These are phyloP conservation scores for Cephalotes varians DNA, from an alignment of 2,888 invertebrate genomes.

Conservation along the genomic window DNA sequence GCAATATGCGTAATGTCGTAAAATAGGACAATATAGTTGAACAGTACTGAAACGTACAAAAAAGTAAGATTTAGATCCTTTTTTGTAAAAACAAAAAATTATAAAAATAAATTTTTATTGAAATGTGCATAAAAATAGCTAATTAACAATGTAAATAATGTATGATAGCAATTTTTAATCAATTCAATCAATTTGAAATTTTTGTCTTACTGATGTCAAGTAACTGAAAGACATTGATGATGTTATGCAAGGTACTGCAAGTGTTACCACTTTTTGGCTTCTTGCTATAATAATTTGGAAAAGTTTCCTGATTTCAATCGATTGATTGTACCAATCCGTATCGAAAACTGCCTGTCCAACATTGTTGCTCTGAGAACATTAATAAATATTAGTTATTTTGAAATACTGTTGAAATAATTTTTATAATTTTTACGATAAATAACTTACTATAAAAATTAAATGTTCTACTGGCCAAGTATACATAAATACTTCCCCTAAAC, in stretches of 20 bases:
- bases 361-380: background rate
- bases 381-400: background rate
- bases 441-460: background rate
- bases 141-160: background rate
- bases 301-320: background rate
- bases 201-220: background rate
- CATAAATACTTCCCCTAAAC: background rate
- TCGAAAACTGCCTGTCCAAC: background rate
- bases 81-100: no score
- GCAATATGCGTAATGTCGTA: no score
- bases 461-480: background rate
- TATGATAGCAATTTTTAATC: background rate
- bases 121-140: background rate
- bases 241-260: background rate
- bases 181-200: conserved; percentile 1
- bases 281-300: background rate
- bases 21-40: background rate
- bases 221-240: background rate
- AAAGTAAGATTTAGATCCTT: background rate
- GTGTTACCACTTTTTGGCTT: background rate
- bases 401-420: background rate
- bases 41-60: background rate
- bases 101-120: background rate
- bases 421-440: background rate
- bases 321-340: background rate